Evolutionary conservation across 2,113 vertebrate species (phyloP), one percentile per base, ranked within the genome.

Genomic region (Pterocles orientalis): DNA sequence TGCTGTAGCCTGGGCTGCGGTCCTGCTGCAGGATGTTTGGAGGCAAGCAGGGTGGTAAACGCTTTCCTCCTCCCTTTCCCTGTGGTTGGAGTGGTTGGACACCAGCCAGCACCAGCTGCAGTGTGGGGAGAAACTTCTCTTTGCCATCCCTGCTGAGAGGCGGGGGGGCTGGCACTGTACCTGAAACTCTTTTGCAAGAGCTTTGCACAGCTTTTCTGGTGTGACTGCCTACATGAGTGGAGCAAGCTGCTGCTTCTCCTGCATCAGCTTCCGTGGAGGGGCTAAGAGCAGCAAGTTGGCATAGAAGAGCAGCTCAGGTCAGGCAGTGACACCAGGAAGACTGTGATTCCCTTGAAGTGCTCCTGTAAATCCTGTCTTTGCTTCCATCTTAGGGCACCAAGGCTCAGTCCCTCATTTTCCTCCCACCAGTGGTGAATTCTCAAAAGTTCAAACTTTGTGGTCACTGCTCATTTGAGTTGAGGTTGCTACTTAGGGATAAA

Each of bases 11-110:
- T 31, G 11, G 14, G 26, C 16, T 65, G 34, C 25, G 43, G 31
- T 36, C 9, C 48, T 68, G 28, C 64, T 65, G 45, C 41, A 45
- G 53, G 8, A 9, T 31, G 26, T 72, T 29, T 50, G 82, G 41
- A 68, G 31, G 7, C 0, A 0, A 61, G 71, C 28, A 4, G 8
- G 39, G 19, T 16, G 18, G n/a, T 58, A 25, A 54, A 24, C 1
- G 2, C 31, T 50, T 53, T 58, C 24, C 39, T 69, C 3, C 1
- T 69, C 20, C 25, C 12, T 43, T 88, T 71, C 10, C 36, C 18
- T 39, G 36, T 11, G 17, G 12, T 13, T 56, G 25, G 7, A 5
- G 3, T 36, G 48, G 54, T 28, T 58, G 54, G 10, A 48, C 64
- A 68, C 10, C 34, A 25, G 15, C 28, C 24, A 20, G 47, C 47